phyloP scores from a whole-genome alignment of 1,140 invertebrate species.

The Lamellibrachia luymesi region DNA sequence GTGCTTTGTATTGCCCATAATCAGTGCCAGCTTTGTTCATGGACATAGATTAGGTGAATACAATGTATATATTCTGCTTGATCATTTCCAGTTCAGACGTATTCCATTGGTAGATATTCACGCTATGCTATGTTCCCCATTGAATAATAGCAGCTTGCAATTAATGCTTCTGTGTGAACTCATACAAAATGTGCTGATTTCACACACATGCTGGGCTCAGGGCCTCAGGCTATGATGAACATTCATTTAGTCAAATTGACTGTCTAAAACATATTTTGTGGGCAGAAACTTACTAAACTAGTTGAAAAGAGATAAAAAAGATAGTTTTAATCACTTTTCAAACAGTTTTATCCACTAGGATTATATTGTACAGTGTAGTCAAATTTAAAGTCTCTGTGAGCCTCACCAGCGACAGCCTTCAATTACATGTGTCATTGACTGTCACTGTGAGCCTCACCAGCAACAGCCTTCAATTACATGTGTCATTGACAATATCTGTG shows the following conservation, averaged over 20 bases:
- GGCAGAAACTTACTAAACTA: too few relatives aligned
- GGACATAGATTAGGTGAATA: not conserved
- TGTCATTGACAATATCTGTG: too few relatives aligned
- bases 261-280: too few relatives aligned
- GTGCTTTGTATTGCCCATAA: not conserved
- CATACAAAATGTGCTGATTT: not conserved
- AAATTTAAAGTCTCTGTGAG: too few relatives aligned
- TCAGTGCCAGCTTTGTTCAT: not conserved
- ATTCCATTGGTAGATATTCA: not conserved
- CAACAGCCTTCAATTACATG: too few relatives aligned
- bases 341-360: too few relatives aligned
- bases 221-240: not conserved
- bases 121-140: not conserved
- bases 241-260: not conserved
- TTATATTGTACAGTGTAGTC: too few relatives aligned
- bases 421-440: too few relatives aligned
- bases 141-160: not conserved
- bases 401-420: too few relatives aligned
- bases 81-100: not conserved
- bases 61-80: not conserved
- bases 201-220: not conserved
- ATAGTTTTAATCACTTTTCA: too few relatives aligned
- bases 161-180: not conserved
- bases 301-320: too few relatives aligned
- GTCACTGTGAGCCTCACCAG: too few relatives aligned